Conservation (phyloP, 2,113 vertebrate species). For the Nycticebus coucang region DNA sequence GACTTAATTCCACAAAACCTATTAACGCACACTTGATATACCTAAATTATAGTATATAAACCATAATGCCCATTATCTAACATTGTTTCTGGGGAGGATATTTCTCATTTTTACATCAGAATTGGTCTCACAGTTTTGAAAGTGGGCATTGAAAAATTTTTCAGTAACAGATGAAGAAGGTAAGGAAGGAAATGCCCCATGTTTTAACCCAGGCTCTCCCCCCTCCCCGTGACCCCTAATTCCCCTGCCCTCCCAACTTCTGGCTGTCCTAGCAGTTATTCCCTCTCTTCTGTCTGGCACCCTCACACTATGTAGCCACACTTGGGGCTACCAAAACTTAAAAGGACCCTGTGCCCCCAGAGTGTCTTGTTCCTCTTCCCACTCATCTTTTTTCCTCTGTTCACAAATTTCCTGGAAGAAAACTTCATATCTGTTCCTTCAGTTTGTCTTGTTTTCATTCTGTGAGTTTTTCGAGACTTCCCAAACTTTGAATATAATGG, state of each 20-base stretch:
- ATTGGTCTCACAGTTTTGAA: not conserved
- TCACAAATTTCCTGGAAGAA: constrained; percentile 4
- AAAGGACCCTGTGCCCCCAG: not conserved
- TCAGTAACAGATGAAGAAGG: not conserved
- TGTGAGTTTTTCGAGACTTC: not conserved
- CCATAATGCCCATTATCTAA: not conserved
- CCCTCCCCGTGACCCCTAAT: not conserved
- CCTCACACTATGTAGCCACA: not conserved
- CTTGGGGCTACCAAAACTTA: not conserved
- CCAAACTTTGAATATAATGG: not conserved
- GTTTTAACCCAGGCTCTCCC: not conserved
- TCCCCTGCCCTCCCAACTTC: not conserved
- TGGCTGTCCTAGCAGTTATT: too few relatives aligned
- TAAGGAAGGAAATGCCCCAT: not conserved
- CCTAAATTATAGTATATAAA: not conserved
- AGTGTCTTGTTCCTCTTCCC: not conserved
- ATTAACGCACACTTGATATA: not conserved
- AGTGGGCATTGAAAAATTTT: not conserved
- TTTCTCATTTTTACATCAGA: not conserved
- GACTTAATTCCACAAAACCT: not conserved
- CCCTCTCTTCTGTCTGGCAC: not conserved
- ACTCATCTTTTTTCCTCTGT: not conserved
- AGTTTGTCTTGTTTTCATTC: not conserved
- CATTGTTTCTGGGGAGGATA: not conserved
- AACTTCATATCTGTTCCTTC: not conserved